These are phyloP conservation scores for Cerastis leucographa DNA, from an alignment of 2,888 invertebrate genomes.

Conservation along the genomic window DNA sequence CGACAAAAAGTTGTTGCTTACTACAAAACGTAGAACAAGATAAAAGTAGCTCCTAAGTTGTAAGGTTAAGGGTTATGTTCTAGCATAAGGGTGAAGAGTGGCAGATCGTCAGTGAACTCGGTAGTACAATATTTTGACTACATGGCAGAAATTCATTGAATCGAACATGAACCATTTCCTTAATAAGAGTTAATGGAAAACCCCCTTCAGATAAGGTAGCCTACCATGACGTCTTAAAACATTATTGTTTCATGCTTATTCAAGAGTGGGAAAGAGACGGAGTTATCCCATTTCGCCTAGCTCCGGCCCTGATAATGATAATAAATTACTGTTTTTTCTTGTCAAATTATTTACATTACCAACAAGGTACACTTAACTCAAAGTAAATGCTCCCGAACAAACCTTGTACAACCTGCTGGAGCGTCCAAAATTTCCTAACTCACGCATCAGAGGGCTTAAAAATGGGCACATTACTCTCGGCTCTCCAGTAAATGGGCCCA, in stretches of 20 bases:
- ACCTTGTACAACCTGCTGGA: background rate
- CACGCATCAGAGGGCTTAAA: background rate
- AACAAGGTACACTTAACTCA: background rate
- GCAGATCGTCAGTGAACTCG: too few relatives aligned
- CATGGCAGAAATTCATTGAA: background rate
- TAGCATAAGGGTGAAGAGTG: too few relatives aligned
- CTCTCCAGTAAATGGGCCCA: background rate
- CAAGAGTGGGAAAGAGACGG: too few relatives aligned
- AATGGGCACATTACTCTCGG: too few relatives aligned
- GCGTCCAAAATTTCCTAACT: background rate
- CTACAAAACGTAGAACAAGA: too few relatives aligned
- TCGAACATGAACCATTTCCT: background rate
- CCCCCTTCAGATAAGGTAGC: too few relatives aligned
- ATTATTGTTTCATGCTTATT: too few relatives aligned
- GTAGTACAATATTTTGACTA: background rate
- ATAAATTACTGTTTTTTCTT: background rate
- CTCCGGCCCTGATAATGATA: background rate
- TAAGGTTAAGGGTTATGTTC: too few relatives aligned
- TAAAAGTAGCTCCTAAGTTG: too few relatives aligned
- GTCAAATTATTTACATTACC: background rate
- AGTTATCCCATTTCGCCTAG: too few relatives aligned
- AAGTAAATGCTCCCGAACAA: background rate
- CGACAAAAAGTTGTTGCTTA: too few relatives aligned
- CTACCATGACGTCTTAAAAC: too few relatives aligned
- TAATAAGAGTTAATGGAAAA: background rate